These are phyloP conservation scores for Cinara cedri DNA, from an alignment of 2,888 invertebrate species.

Conservation along the genomic window DNA sequence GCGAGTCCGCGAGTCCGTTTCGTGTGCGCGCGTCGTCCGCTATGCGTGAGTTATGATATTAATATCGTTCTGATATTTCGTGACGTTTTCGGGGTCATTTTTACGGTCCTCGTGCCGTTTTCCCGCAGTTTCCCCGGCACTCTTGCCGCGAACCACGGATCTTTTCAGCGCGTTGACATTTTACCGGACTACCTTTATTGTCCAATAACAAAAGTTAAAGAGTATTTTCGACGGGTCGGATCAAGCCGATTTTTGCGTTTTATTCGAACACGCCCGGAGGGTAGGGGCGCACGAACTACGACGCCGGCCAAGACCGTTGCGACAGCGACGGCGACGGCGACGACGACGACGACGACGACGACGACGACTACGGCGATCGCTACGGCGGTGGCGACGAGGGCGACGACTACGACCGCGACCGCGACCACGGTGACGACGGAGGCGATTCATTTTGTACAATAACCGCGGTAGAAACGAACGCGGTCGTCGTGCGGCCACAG, in stretches of 20 bases:
- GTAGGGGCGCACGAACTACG: constrained; percentile 13
- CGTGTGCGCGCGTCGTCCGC: not conserved
- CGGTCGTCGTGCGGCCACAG: not conserved
- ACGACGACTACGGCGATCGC: not conserved
- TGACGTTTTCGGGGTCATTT: no score
- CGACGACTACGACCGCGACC: not conserved
- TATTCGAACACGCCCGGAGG: not conserved
- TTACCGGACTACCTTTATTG: no score
- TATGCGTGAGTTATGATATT: no score
- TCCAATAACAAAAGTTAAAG: no score
- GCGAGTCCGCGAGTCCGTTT: not conserved
- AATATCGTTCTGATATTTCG: no score
- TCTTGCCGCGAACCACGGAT: no score
- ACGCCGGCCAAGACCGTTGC: not conserved
- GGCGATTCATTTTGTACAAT: not conserved
- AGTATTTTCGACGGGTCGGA: no score
- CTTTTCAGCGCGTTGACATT: no score
- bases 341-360: not conserved
- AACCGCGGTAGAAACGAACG: not conserved
- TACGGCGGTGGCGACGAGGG: not conserved
- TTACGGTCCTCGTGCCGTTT: no score
- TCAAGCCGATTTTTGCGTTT: no score
- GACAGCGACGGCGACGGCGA: constrained; percentile 35
- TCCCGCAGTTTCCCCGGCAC: no score
- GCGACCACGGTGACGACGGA: not conserved